These are phyloP conservation scores for Lemur catta DNA, from an alignment of 2,797 vertebrate genomes.

Conservation along the genomic window DNA sequence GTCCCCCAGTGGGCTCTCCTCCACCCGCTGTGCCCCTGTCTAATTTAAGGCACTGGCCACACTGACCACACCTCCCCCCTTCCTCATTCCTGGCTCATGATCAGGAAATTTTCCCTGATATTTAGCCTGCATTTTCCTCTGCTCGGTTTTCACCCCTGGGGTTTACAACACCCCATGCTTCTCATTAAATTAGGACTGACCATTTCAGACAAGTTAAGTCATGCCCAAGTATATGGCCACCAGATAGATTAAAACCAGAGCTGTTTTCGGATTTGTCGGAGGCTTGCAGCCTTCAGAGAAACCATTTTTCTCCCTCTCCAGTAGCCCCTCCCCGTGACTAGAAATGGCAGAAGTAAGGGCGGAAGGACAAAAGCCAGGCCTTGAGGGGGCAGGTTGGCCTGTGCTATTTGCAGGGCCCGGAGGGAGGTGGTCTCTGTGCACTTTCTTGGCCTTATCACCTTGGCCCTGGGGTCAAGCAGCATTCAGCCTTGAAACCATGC, in stretches of 20 bases:
- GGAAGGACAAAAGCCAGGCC: neutral
- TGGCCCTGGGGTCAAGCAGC: neutral
- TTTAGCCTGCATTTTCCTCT: slow-evolving; percentile 57
- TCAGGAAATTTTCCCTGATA: slow-evolving; percentile 35
- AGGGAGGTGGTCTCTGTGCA: neutral
- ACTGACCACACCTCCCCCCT: slow-evolving; percentile 15
- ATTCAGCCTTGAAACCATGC: neutral
- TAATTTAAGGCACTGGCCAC: slow-evolving; percentile 53
- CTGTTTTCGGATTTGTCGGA: slow-evolving; percentile 17
- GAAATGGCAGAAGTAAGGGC: slow-evolving; percentile 41
- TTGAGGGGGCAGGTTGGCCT: neutral
- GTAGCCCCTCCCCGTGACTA: slow-evolving; percentile 29
- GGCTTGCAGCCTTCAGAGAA: slow-evolving; percentile 36
- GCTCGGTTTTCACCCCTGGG: slow-evolving; percentile 38
- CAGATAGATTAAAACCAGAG: slow-evolving; percentile 54
- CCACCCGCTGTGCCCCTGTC: neutral
- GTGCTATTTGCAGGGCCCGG: neutral
- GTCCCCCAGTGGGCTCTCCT: neutral
- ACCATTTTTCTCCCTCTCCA: slow-evolving; percentile 22
- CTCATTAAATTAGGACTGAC: slow-evolving; percentile 61
- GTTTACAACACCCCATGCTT: slow-evolving; percentile 53
- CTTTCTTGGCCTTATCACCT: neutral
- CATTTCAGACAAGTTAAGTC: slow-evolving; percentile 59
- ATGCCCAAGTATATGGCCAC: slow-evolving; percentile 47
- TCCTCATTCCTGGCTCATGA: slow-evolving; percentile 49